Evolutionary conservation across 2,113 vertebrate species (phyloP).

Genomic region (Microcebus ravelobensis): DNA sequence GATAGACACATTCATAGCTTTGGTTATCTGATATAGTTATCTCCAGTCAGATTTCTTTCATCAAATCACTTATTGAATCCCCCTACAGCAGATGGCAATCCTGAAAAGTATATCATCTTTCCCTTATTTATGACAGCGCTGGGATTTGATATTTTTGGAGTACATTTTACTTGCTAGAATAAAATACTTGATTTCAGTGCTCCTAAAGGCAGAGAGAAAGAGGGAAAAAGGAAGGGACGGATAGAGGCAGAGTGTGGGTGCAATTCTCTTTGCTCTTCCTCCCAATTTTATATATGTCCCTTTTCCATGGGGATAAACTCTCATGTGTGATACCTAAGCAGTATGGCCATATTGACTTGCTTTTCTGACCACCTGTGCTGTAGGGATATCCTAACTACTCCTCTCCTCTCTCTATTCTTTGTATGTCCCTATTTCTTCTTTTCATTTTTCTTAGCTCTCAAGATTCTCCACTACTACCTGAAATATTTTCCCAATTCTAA

Average conservation of each 20-base stretch:
- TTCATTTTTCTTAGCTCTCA: neutral
- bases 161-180: slow-evolving; percentile 59
- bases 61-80: slow-evolving; percentile 90
- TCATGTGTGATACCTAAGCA: neutral
- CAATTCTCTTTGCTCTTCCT: neutral
- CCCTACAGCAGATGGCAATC: slow-evolving; percentile 90
- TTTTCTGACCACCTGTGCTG: neutral
- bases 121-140: slow-evolving; percentile 71
- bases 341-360: neutral
- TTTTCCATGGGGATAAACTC: neutral
- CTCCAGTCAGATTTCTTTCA: slow-evolving; percentile 85
- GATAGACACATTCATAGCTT: slow-evolving; percentile 86
- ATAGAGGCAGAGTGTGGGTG: neutral
- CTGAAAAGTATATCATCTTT: slow-evolving; percentile 82
- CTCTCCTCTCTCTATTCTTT: neutral
- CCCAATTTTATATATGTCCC: neutral
- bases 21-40: slow-evolving; percentile 82
- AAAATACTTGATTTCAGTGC: slow-evolving; percentile 71
- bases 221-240: neutral
- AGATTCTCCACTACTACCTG: neutral
- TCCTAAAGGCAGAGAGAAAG: slow-evolving; percentile 14
- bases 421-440: neutral
- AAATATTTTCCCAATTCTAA: neutral
- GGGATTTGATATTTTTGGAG: slow-evolving; percentile 70
- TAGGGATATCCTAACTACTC: neutral